Evolutionary conservation across 2,888 invertebrate species (phyloP).

Genomic region (Ectemnius lituratus): DNA sequence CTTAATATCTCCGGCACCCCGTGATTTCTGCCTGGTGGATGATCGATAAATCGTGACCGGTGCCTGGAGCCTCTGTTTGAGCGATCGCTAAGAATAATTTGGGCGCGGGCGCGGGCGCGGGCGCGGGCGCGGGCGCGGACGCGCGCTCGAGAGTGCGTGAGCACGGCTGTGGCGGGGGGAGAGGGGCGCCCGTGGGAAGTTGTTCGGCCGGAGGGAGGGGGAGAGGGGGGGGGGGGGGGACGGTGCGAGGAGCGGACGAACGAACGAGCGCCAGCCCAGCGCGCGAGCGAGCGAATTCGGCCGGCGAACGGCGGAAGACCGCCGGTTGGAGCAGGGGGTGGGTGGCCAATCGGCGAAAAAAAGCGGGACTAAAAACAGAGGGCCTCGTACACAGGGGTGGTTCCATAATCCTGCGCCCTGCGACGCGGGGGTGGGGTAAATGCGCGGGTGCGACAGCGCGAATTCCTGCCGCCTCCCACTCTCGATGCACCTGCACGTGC

Average conservation of each 20-base stretch:
- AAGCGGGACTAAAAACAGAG: constrained; percentile 70
- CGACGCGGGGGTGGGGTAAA: constrained; percentile 69
- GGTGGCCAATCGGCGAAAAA: constrained; percentile 72
- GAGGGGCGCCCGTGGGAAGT: no score
- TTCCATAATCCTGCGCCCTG: constrained; percentile 72
- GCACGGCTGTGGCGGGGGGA: not conserved
- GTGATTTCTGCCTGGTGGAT: constrained; percentile 5
- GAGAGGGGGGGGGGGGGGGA: no score
- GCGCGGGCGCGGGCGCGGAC: not conserved
- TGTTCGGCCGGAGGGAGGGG: no score
- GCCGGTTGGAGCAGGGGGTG: constrained; percentile 41
- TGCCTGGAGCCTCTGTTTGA: no score
- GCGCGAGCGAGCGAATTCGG: constrained; percentile 60
- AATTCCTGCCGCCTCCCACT: constrained; percentile 63
- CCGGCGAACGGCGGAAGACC: constrained; percentile 62
- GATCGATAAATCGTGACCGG: constrained; percentile 35
- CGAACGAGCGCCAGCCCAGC: constrained; percentile 50
- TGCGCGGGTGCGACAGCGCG: constrained; percentile 72
- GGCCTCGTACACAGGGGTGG: constrained; percentile 71
- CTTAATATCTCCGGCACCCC: not conserved
- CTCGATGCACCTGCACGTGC: constrained; percentile 67
- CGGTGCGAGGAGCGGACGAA: constrained; percentile 35
- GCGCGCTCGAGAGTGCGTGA: not conserved
- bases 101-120: not conserved
- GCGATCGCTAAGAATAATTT: not conserved